phyloP scores from a whole-genome alignment of 2,888 invertebrate genomes.

The Monopis laevigella region DNA sequence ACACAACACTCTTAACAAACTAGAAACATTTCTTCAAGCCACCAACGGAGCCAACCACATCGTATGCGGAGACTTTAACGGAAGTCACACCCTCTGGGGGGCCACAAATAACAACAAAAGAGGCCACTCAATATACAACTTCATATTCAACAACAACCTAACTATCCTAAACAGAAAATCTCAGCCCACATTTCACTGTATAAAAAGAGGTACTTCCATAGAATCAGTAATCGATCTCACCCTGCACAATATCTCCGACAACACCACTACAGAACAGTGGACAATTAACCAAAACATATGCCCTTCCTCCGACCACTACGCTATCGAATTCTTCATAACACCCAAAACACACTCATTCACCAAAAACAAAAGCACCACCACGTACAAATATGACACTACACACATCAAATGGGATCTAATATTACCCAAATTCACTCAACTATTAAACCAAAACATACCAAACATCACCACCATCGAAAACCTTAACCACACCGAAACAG shows the following conservation, averaged over 20 bases:
- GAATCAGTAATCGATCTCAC: conserved; percentile 17
- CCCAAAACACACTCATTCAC: neutral
- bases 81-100: conserved; percentile 22
- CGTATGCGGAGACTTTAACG: conserved; percentile 23
- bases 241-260: neutral
- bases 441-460: too few relatives aligned
- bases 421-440: too few relatives aligned
- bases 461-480: too few relatives aligned
- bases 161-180: conserved; percentile 15
- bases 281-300: conserved; percentile 9
- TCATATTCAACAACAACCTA: conserved; percentile 13
- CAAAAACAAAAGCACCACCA: neutral
- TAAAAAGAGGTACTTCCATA: conserved; percentile 9
- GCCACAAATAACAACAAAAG: conserved; percentile 13
- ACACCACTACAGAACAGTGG: conserved; percentile 13
- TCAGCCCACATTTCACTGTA: conserved; percentile 15
- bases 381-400: neutral
- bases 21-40: neutral
- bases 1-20: neutral
- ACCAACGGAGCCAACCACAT: neutral
- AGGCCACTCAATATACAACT: conserved; percentile 9
- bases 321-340: conserved; percentile 14
- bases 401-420: too few relatives aligned
- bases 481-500: too few relatives aligned
- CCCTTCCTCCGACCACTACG: conserved; percentile 14